Percentiles rank a stretch among this genome's conserved stretches.
phyloP scores from a whole-genome alignment of 1,140 invertebrate genomes.

The Drosophila varians region DNA sequence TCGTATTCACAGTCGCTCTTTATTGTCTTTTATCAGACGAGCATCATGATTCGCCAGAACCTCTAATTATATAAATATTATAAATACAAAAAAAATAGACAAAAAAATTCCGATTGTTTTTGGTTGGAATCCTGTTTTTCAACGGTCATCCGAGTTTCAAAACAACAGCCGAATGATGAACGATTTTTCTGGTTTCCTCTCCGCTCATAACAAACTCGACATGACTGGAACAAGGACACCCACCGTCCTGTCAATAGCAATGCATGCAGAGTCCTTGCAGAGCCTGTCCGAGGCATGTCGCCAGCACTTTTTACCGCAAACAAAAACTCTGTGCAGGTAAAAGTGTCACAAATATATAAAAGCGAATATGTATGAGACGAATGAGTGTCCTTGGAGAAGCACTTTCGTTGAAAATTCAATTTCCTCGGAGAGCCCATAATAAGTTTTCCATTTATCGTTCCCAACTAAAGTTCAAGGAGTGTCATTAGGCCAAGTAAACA shows the following conservation, averaged over 20 bases:
- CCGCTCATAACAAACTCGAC: constrained; percentile 15
- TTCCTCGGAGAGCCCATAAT: constrained; percentile 18
- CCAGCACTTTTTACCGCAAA: constrained; percentile 22
- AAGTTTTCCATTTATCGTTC: constrained; percentile 19
- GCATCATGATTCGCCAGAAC: not conserved
- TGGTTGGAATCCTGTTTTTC: too few relatives aligned
- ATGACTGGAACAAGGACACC: constrained; percentile 6
- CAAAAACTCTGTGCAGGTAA: constrained; percentile 25
- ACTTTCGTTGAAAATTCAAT: constrained; percentile 29
- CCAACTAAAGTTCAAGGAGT: constrained; percentile 13
- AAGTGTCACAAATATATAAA: constrained; percentile 26
- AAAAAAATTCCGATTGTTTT: too few relatives aligned
- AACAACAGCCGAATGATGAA: not conserved
- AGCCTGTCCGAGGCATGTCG: constrained; percentile 25
- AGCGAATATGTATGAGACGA: constrained; percentile 20
- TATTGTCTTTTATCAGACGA: constrained; percentile 64
- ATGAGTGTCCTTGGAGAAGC: constrained; percentile 2
- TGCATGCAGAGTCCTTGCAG: constrained; percentile 5
- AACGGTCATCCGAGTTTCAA: not conserved
- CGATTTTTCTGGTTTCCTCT: constrained; percentile 7
- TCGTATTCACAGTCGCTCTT: constrained; percentile 29
- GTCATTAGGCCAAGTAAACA: not conserved
- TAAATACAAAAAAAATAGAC: too few relatives aligned
- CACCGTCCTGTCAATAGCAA: constrained; percentile 27
- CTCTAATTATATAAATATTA: not conserved